These are phyloP conservation scores for Epizoanthus ramosus DNA, from an alignment of 92 coral and sea anemone species.

Conservation along the genomic window DNA sequence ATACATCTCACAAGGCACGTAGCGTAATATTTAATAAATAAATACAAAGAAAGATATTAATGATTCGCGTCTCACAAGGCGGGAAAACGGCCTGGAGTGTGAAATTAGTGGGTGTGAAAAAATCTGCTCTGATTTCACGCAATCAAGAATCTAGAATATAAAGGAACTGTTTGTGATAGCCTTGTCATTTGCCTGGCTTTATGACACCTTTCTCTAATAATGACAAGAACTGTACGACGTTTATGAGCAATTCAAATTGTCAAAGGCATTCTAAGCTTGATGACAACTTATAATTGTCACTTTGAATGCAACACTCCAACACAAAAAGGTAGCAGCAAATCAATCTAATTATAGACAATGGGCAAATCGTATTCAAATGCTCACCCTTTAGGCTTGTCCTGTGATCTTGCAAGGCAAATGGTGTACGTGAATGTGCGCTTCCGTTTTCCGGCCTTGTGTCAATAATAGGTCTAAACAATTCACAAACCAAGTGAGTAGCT, in stretches of 20 bases:
- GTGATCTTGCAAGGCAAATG: not conserved
- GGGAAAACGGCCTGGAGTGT: conserved; percentile 17
- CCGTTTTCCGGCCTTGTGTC: conserved; percentile 9
- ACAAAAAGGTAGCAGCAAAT: not conserved
- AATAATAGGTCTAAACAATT: conserved; percentile 5
- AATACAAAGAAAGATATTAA: conserved; percentile 3
- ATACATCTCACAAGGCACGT: conserved; percentile 26
- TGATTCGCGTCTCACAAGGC: not conserved
- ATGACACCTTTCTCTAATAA: not conserved
- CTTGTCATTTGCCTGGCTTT: not conserved
- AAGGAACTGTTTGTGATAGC: not conserved
- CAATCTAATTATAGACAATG: conserved; percentile 11
- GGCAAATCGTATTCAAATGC: conserved; percentile 15
- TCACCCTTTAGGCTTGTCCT: not conserved
- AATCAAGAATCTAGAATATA: not conserved
- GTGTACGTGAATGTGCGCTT: not conserved
- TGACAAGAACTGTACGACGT: not conserved
- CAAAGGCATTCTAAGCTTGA: not conserved
- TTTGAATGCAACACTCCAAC: not conserved
- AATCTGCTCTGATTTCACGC: not conserved
- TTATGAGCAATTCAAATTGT: not conserved
- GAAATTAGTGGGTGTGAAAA: not conserved
- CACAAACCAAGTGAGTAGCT: conserved; percentile 12
- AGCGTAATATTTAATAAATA: conserved; percentile 13
- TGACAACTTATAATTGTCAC: not conserved